These are phyloP conservation scores for Nothoprocta pentlandii DNA, from an alignment of 2,113 vertebrate genomes.

Conservation along the genomic window DNA sequence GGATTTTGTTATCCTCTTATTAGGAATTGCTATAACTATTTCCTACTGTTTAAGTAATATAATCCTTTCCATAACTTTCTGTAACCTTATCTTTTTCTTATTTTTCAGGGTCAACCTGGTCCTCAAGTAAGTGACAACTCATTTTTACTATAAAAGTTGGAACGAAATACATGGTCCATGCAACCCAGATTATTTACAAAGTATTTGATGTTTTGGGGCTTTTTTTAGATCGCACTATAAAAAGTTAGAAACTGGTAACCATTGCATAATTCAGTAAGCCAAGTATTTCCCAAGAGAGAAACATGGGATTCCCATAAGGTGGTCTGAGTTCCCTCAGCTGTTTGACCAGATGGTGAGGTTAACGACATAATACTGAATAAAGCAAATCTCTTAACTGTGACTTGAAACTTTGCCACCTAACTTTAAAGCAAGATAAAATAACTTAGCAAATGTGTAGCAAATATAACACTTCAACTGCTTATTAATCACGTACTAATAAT, in stretches of 20 bases:
- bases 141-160: conserved; percentile 13
- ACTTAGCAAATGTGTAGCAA: conserved; percentile 46
- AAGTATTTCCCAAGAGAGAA: conserved; percentile 75
- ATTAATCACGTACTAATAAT: conserved; percentile 72
- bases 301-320: conserved; percentile 68
- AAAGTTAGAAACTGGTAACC: conserved; percentile 68
- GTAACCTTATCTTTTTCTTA: conserved; percentile 58
- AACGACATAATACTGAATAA: conserved; percentile 66
- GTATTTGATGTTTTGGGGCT: neutral
- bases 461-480: conserved; percentile 67
- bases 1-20: neutral
- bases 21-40: neutral
- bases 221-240: neutral
- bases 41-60: neutral
- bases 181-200: neutral
- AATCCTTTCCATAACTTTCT: neutral
- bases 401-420: conserved; percentile 65
- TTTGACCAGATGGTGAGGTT: conserved; percentile 76
- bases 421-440: conserved; percentile 68
- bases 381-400: conserved; percentile 71
- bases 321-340: conserved; percentile 70
- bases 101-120: conserved; percentile 83
- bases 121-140: conserved; percentile 80
- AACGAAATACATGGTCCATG: neutral
- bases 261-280: conserved; percentile 70